Conservation (phyloP, 64 coral and sea anemone species). For the Exaiptasia diaphana region DNA sequence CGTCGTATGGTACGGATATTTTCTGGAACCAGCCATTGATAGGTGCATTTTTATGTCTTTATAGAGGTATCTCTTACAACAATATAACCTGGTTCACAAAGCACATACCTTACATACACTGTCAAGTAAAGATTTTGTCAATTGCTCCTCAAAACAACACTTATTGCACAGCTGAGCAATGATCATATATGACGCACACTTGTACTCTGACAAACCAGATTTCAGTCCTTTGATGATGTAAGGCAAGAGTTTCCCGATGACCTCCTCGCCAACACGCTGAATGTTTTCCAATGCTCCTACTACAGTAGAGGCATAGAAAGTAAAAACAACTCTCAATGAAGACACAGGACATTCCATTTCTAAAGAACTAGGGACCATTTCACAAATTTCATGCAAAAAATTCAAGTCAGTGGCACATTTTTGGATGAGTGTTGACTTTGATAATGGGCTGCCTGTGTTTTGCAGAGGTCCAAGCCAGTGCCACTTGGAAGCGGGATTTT, state of each 20-base stretch:
- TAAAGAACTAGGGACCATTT: constrained; percentile 53
- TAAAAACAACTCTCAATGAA: constrained; percentile 66
- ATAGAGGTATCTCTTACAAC: too few relatives aligned
- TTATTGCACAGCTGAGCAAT: constrained; percentile 80
- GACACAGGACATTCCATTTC: constrained; percentile 46
- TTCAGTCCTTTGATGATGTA: constrained; percentile 72
- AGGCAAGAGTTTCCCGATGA: constrained; percentile 62
- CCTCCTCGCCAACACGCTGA: constrained; percentile 66
- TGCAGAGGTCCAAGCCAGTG: constrained; percentile 79
- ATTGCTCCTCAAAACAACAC: constrained; percentile 63
- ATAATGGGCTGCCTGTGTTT: constrained; percentile 68
- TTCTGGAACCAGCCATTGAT: too few relatives aligned
- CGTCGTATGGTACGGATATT: too few relatives aligned
- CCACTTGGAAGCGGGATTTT: constrained; percentile 68
- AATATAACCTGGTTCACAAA: background rate
- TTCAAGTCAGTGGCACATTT: constrained; percentile 69
- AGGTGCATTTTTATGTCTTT: too few relatives aligned
- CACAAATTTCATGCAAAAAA: constrained; percentile 70
- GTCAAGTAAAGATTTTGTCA: constrained; percentile 70
- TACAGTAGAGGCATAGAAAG: constrained; percentile 92
- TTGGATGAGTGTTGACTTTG: constrained; percentile 72
- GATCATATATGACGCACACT: constrained; percentile 91
- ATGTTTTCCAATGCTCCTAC: constrained; percentile 76
- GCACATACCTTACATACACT: constrained; percentile 76
- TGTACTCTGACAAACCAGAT: constrained; percentile 52